Evolutionary conservation across 2,113 vertebrate species (phyloP).

Genomic region (Larimichthys polyactis): DNA sequence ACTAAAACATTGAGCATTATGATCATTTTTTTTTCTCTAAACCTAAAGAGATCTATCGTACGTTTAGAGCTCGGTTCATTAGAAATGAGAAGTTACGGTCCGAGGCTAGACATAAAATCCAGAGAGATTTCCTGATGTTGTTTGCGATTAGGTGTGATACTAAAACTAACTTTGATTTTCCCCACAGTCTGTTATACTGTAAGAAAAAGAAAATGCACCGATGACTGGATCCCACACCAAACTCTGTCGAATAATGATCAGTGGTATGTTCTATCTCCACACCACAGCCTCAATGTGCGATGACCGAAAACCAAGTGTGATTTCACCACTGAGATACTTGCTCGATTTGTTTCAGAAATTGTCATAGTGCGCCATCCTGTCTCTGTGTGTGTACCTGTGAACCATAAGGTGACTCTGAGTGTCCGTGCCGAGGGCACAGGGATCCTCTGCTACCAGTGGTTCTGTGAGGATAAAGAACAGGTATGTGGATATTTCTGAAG

Average conservation of each 20-base stretch:
- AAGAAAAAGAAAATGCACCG: constrained; percentile 55
- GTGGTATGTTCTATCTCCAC: constrained; percentile 57
- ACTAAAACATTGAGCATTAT: neutral
- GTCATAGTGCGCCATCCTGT: constrained; percentile 85
- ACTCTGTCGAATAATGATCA: constrained; percentile 70
- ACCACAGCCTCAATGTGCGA: too few species aligned
- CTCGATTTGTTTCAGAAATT: constrained; percentile 79
- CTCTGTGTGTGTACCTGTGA: constrained; percentile 83
- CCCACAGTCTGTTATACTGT: constrained; percentile 11
- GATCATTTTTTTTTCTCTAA: neutral
- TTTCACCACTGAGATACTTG: neutral
- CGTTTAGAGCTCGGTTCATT: neutral
- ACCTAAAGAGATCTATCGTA: neutral
- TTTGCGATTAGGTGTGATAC: neutral
- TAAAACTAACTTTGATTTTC: neutral
- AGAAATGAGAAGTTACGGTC: constrained; percentile 37
- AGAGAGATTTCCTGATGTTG: neutral
- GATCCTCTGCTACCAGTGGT: constrained; percentile 88
- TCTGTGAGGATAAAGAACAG: constrained; percentile 78
- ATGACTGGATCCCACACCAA: constrained; percentile 52
- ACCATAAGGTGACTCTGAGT: constrained; percentile 81
- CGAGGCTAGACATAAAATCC: neutral
- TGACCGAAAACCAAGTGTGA: neutral
- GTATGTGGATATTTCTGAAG: constrained; percentile 63
- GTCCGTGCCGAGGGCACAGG: constrained; percentile 83